Base-by-base conservation (phyloP, 1,140 invertebrate species). In the Bombus sylvicola region DNA sequence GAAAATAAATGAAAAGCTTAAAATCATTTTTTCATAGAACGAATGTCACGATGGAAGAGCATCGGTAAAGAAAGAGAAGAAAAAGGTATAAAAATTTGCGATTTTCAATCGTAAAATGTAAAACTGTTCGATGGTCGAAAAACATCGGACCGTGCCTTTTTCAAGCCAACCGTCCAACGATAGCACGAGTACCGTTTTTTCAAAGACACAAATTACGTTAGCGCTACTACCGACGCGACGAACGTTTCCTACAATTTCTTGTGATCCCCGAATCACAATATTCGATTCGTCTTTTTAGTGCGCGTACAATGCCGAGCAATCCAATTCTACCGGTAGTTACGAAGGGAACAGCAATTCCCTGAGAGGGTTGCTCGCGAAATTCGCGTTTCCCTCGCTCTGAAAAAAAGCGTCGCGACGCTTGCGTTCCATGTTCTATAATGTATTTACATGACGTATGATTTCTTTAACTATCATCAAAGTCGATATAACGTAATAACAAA, bases 271-370 rank as follows among this genome's bases (percentile, higher is more conserved):
- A 59, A 37, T 64, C 57, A 41, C 75, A 62, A 77, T 77, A 77
- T 59, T 41, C 43, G 75, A 77, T 62, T 77, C 75, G 75, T 62
- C 75, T 77, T 77, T 77, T 77, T 77, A 62, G 25, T 18, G 8
- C 2, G 75, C 53, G 57, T 9, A 59, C 75, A 62, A 77, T 64
- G 57, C 37, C 37, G 13, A 53, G 15, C 18, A 64, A 77, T 77
- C 57, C 75, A 77, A 62, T 77, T 77, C 57, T 41, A n/a, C 53
- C 22, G 37, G 34, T 59, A n/a, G 57, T 62, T 77, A 62, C 57
- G 75, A 77, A 62, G 53, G 75, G 57, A 41, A 64, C 34, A 34
- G 37, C 57, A 64, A 77, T 77, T 77, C 75, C 75, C 75, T n/a
- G 57, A 22, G 75, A 64, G 75, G 3, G n/a, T 12, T 76, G 37